Base-by-base conservation (phyloP, 2,113 vertebrate species). In the Arizona elegans region DNA sequence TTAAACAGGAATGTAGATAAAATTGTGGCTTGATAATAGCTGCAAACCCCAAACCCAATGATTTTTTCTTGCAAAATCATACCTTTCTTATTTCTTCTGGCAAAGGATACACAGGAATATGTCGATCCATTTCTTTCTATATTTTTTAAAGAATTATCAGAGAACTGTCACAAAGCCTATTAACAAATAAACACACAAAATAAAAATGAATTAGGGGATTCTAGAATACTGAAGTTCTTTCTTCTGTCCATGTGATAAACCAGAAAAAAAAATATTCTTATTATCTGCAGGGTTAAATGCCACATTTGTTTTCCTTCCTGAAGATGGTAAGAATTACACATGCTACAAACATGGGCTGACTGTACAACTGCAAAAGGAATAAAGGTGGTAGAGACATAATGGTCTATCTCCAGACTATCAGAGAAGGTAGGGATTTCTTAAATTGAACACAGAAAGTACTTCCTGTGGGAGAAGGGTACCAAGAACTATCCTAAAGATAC, bases 71-170 rank as follows among this genome's bases (percentile, higher is more conserved):
- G 26, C 6, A 53, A 11, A 8, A 33, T 19, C 96, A 1, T 97
- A 98, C 98, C 98, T 98, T 96, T 50, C 86, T 96, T 86, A 98
- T 97, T 96, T 96, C 97, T 88, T 98, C 97, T 3, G 97, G 98
- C 95, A 98, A 93, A 0, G 95, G 92, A 29, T 97, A 97, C 55
- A 95, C 0, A 29, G 97, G 97, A 90, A 92, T 5, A 70, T 96
- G 97, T 58, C 91, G 97, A 92, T 97, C 97, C 98, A 98, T 97
- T 93, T 94, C 90, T 86, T 93, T 93, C 94, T 55, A 26, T 55
- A 90, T 62, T 89, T 91, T 5, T 1, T 90, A 89, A 7, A 53
- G 8, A 43, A 47, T 13, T 21, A 47, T 21, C 91, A 81, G 92
- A 88, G 93, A 17, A 91, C 29, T 93, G 85, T n/a, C 56, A 88